A percentile compares a stretch with the other conserved stretches of the same genome.
phyloP scores from a whole-genome alignment of 2,113 vertebrate species.

The Pygoscelis antarcticus region DNA sequence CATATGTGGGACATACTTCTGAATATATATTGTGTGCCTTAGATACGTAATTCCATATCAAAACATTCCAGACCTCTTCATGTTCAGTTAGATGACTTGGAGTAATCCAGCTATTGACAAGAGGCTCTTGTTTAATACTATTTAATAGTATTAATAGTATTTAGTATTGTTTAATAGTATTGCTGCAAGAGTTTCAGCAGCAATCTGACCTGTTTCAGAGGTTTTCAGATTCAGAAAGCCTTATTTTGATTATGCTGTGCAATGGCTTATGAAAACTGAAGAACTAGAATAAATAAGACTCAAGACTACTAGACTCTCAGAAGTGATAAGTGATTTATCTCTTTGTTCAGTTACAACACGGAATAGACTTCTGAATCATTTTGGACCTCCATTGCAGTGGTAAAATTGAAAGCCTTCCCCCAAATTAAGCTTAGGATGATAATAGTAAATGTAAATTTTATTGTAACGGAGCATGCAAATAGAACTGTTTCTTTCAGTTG shows the following conservation, averaged over 20 bases:
- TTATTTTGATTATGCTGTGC: not conserved
- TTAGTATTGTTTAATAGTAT: not conserved
- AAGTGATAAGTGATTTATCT: not conserved
- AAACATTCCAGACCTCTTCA: not conserved
- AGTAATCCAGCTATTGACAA: not conserved
- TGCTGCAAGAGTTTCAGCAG: not conserved
- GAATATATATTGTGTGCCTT: not conserved
- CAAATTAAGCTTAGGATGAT: not conserved
- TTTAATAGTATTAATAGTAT: not conserved
- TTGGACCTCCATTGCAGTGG: not conserved
- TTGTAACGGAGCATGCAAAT: not conserved
- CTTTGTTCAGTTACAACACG: not conserved
- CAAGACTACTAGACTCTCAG: not conserved
- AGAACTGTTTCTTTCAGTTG: not conserved
- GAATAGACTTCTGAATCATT: not conserved
- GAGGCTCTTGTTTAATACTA: not conserved
- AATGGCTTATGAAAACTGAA: not conserved
- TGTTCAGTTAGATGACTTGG: not conserved
- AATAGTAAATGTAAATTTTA: not conserved
- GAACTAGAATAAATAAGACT: not conserved
- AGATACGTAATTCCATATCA: not conserved
- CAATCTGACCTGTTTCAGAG: not conserved
- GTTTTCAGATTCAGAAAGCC: not conserved
- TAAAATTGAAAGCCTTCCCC: not conserved
- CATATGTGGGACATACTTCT: not conserved